These are phyloP conservation scores for Tenualosa ilisha DNA, from an alignment of 2,797 vertebrate species.

Conservation along the genomic window DNA sequence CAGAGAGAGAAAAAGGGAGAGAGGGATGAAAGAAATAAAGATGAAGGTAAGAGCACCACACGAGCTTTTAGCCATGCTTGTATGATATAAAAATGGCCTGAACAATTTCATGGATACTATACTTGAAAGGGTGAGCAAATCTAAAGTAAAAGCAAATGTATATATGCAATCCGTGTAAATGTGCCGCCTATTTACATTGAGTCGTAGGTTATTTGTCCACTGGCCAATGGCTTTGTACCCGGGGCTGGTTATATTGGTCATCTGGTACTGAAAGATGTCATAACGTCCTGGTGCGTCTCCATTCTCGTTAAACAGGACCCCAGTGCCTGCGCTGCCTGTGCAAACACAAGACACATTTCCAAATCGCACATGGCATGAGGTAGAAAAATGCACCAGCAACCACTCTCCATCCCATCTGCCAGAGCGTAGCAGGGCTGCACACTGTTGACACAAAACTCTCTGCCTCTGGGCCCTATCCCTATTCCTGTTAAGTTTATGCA, in stretches of 20 bases:
- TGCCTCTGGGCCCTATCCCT: neutral
- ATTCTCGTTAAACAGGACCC: constrained; percentile 87
- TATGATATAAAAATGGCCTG: neutral
- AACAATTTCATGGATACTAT: neutral
- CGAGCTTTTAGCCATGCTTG: neutral
- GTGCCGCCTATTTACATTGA: constrained; percentile 73
- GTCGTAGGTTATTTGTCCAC: constrained; percentile 86
- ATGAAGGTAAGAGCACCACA: neutral
- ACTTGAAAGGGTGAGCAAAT: neutral
- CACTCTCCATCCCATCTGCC: neutral
- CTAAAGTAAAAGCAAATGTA: too few relatives aligned
- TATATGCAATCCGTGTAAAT: neutral
- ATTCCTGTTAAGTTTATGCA: neutral
- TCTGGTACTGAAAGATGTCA: constrained; percentile 93
- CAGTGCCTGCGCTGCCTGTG: constrained; percentile 87
- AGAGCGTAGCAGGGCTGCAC: neutral
- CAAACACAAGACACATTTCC: constrained; percentile 26
- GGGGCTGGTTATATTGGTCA: constrained; percentile 78
- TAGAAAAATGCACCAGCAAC: neutral
- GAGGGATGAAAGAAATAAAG: neutral
- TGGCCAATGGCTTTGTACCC: constrained; percentile 86
- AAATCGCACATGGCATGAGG: neutral
- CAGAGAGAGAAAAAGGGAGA: neutral
- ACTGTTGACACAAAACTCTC: neutral
- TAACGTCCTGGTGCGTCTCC: constrained; percentile 91